Evolutionary conservation across 2,113 vertebrate genomes (phyloP).

Genomic region (Phainopepla nitens): DNA sequence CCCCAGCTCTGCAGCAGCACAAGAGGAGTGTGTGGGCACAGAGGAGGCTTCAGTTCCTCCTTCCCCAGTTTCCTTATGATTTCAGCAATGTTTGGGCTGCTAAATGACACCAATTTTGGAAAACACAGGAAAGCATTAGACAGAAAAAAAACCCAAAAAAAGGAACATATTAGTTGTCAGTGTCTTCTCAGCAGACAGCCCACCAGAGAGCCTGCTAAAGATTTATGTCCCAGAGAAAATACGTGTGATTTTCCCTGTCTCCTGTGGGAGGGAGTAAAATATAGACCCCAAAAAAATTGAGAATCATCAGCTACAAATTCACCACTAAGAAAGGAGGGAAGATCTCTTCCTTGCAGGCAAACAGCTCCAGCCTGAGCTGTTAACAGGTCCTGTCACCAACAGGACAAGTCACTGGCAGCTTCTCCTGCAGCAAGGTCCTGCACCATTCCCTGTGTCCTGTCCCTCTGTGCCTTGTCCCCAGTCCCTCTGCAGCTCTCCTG

Average conservation of each 20-base stretch:
- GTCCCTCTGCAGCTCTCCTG: neutral
- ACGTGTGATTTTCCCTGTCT: neutral
- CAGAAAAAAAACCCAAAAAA: neutral
- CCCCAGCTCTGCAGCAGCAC: neutral
- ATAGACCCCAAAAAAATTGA: accelerated
- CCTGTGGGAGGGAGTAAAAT: neutral
- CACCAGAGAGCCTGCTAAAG: neutral
- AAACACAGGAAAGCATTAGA: neutral
- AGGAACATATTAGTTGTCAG: neutral
- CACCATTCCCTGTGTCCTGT: neutral
- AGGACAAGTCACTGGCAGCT: neutral
- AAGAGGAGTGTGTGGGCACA: neutral
- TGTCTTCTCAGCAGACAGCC: neutral
- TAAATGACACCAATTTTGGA: neutral
- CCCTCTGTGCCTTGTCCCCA: neutral
- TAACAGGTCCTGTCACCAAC: neutral
- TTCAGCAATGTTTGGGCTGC: neutral
- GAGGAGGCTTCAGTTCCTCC: neutral
- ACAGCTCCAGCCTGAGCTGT: neutral
- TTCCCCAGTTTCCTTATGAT: neutral
- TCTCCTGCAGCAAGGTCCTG: neutral
- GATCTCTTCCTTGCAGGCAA: neutral
- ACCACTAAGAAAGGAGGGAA: neutral
- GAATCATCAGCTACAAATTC: neutral
- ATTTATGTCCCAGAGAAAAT: neutral